phyloP scores from a whole-genome alignment of 1,140 invertebrate species.

The Drosophila carrolli region DNA sequence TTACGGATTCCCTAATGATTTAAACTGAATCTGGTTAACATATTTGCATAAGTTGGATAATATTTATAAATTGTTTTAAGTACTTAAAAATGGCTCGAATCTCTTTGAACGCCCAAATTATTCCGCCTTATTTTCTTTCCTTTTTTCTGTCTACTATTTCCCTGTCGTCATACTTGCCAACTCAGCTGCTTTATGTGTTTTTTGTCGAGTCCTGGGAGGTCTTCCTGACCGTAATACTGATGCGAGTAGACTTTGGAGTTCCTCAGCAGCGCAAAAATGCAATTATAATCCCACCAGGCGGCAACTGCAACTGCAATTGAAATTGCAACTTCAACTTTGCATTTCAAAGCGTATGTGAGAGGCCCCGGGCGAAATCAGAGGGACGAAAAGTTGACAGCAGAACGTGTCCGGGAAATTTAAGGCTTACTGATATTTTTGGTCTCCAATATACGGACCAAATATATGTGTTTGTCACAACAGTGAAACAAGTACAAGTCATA shows the following conservation, averaged over 20 bases:
- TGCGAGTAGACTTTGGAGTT: constrained; percentile 19
- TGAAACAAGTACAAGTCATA: too few relatives aligned
- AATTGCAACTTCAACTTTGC: constrained; percentile 19
- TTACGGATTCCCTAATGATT: too few relatives aligned
- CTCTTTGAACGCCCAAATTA: too few relatives aligned
- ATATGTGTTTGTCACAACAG: too few relatives aligned
- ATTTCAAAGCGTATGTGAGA: constrained; percentile 31
- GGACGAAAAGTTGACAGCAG: constrained; percentile 1
- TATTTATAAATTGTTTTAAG: too few relatives aligned
- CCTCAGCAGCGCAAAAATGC: constrained; percentile 56
- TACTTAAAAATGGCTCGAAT: too few relatives aligned
- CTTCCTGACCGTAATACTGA: constrained; percentile 20
- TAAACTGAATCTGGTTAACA: too few relatives aligned
- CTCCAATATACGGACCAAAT: background rate
- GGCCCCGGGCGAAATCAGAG: constrained; percentile 8
- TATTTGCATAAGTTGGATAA: too few relatives aligned
- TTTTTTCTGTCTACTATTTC: background rate
- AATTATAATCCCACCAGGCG: constrained; percentile 49
- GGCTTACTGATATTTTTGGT: background rate
- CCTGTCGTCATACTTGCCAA: constrained; percentile 9
- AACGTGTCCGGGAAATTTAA: constrained; percentile 20
- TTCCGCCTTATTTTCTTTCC: background rate
- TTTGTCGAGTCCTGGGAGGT: background rate
- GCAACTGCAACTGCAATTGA: constrained; percentile 8
- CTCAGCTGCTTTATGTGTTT: background rate